Evolutionary conservation across 2,113 vertebrate genomes (phyloP), one percentile per base, ranked within the genome.

Genomic region (Phylloscopus trochiloides): DNA sequence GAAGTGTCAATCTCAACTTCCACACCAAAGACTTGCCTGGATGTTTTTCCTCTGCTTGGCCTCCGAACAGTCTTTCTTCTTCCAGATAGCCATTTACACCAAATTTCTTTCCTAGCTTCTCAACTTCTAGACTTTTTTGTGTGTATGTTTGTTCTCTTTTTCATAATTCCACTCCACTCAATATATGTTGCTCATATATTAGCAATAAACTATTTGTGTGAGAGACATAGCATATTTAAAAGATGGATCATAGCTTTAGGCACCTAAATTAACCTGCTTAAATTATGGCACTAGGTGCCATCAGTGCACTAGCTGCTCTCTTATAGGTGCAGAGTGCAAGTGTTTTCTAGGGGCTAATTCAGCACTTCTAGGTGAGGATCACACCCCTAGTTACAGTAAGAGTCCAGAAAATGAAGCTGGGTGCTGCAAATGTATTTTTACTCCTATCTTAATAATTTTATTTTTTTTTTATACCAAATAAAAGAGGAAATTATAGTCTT

Each of bases 281-380:
- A 75, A 75, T 83, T 24, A 67, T 29, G 13, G 21, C 8, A 48
- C 10, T 15, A 12, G 21, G 8, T 43, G 2, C 16, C 8, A 32
- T 26, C 3, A 25, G 11, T 31, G 50, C 25, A 55, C 13, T 14
- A 16, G 4, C 8, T 7, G 21, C 17, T 77, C 8, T 38, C 1
- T 48, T 26, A n/a, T 0, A 10, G 19, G 3, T 4, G 0, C 2
- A 88, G 17, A 32, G 7, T 50, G 2, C 6, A 34, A 13, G 13
- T 34, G 12, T 34, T 28, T 59, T 48, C 9, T 2, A 47, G 16
- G 9, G 7, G 6, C 31, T 17, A 86, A 21, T 19, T 51, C 17
- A 54, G n/a, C 2, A 50, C 1, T 40, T 1, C 1, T 4, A 19
- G 28, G 21, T 26, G 19, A 74, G 19, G 7, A 26, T 52, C 4